Conservation (phyloP, 2,113 vertebrate genomes). For the Natator depressus region DNA sequence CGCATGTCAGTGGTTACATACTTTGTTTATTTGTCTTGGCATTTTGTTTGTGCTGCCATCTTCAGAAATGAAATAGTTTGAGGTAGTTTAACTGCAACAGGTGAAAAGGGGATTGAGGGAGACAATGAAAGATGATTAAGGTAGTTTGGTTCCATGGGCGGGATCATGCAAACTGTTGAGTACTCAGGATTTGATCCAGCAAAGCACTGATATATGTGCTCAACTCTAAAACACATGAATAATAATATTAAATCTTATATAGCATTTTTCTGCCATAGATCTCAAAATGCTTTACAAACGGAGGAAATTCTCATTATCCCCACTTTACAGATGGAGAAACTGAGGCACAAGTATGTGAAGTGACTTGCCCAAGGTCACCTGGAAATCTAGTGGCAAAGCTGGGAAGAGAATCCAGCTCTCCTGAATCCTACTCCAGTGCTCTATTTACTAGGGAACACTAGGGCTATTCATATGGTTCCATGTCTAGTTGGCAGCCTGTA, state of each 20-base stretch:
- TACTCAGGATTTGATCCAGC: neutral
- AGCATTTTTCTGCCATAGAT: neutral
- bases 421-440: neutral
- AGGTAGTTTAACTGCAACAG: constrained; percentile 39
- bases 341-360: neutral
- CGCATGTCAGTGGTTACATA: constrained; percentile 12
- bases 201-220: neutral
- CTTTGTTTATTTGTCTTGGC: constrained; percentile 16
- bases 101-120: neutral
- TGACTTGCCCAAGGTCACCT: neutral
- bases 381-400: neutral
- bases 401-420: neutral
- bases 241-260: neutral
- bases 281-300: neutral
- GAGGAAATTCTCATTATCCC: neutral
- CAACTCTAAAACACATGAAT: neutral
- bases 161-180: neutral
- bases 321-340: neutral
- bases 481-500: no score
- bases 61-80: constrained; percentile 9
- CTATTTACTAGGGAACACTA: neutral
- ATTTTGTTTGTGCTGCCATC: constrained; percentile 16
- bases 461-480: neutral
- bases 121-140: neutral
- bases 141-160: neutral